Base-by-base conservation (phyloP, 2,113 vertebrate genomes). In the Syngnathus floridae region DNA sequence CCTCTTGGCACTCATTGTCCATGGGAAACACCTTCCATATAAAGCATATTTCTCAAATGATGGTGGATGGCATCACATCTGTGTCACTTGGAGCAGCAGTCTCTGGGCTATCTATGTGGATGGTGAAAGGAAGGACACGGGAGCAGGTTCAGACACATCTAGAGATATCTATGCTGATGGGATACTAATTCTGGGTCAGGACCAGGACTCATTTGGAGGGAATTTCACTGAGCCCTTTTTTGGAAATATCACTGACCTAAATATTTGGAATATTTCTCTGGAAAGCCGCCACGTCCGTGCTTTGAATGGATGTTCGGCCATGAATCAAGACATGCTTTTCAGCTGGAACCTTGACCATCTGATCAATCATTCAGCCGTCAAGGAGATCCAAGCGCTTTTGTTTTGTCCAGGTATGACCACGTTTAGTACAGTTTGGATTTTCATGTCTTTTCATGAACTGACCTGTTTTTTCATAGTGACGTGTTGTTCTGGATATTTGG, bases 221-320 rank as follows among this genome's bases (percentile, higher is more conserved):
- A 90, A 92, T 76, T 96, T 97, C 82, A 92, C 90, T 0, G 94
- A 96, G 62, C 92, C 96, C 14, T 96, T 96, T 77, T 91, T 92
- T 26, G 94, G 95, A 58, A 95, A 94, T 71, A 86, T 98, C 76
- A 95, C 94, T 0, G 92, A 92, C 62, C 48, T 96, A 54, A 90
- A 91, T 22, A 26, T 95, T 21, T 95, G 95, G 95, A 84, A 78
- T 60, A 76, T 3, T 0, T 83, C 74, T 6, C 83, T 96, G 61
- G 64, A 89, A 3, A 1, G 6, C 0, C 72, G 78, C n/a, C 88
- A 97, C 72, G 64, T 96, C 7, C 86, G 49, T 22, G 78, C 73
- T 1, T 86, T 93, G 31, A 83, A 83, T 0, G 82, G 86, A 0
- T 97, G 97, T 56, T 58, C 64, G 9, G 22, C 72, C 0, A 5